Evolutionary conservation across 2,113 vertebrate genomes (phyloP), one percentile per base, ranked within the genome.

Genomic region (Neopipo cinnamomea): DNA sequence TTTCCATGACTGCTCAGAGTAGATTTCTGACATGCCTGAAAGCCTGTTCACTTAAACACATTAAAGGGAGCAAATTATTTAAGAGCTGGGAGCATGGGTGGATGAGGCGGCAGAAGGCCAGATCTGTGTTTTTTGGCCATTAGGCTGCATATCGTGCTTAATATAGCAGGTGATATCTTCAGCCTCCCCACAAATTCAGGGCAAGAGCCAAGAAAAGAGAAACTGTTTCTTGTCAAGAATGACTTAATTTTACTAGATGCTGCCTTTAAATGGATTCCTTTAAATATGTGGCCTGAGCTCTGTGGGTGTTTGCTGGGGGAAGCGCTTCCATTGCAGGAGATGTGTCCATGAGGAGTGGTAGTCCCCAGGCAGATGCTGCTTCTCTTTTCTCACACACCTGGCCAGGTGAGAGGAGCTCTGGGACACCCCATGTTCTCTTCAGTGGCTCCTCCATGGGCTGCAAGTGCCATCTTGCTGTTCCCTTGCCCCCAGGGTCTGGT

Each of bases 31-130:
- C 61, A 10, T 71, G 79, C 88, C 79, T 70, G 61, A 19, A 89
- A 96, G 87, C 83, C 80, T n/a, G 31, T 59, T 89, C 41, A 2
- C 66, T 72, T 55, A 61, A 92, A 93, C 90, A 71, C 59, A 55
- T 93, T 37, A 59, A 91, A 96, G n/a, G 52, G 35, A 94, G 66
- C 66, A 85, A 75, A 94, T 85, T 25, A 55, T 79, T 91, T 50
- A 95, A 91, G 95, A 76, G 81, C 87, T 93, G 88, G 87, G 68
- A 90, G 79, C 88, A 71, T 4, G 88, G 90, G 85, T 93, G 93
- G 88, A 75, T 86, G 92, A 61, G 82, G 52, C 58, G 75, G 85
- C 93, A 77, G 75, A 44, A 81, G 90, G 79, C 72, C 92, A 93
- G 52, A 41, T 14, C 8, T 47, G 82, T 4, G 8, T 24, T 42